phyloP scores from a whole-genome alignment of 2,113 vertebrate species.

The Stomatorhinus ivindoensis region DNA sequence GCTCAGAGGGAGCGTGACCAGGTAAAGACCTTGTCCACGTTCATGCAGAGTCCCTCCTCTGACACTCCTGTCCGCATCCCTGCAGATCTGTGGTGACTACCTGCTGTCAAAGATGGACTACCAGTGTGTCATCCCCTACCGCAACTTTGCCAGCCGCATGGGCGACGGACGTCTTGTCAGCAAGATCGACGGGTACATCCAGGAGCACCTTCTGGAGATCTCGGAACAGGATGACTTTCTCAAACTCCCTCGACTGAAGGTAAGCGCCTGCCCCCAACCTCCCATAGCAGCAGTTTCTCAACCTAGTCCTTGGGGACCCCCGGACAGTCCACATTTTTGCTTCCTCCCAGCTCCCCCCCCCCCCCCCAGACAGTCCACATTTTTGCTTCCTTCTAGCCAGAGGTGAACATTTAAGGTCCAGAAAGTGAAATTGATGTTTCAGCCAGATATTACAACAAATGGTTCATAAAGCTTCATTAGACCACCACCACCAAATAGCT shows the following conservation, averaged over 20 bases:
- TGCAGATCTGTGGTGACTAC: constrained; percentile 94
- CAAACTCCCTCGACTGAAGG: constrained; percentile 95
- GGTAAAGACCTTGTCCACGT: not conserved
- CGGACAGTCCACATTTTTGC: too few species aligned
- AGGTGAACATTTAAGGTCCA: not conserved
- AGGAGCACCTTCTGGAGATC: constrained; percentile 87
- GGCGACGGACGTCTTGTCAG: constrained; percentile 77
- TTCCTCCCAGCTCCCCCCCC: too few species aligned
- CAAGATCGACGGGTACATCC: constrained; percentile 87
- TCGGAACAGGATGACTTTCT: constrained; percentile 97
- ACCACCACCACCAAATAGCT: not conserved
- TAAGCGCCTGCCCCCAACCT: constrained; percentile 34
- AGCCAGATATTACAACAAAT: not conserved
- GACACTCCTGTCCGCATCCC: not conserved
- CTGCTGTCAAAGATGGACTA: constrained; percentile 88
- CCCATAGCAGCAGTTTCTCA: not conserved
- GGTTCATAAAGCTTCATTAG: not conserved
- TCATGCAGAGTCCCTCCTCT: not conserved
- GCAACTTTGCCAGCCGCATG: constrained; percentile 92
- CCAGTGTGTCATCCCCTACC: constrained; percentile 88
- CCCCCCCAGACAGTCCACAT: too few species aligned
- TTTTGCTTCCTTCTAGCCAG: too few species aligned
- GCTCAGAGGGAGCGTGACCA: not conserved
- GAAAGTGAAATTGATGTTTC: not conserved
- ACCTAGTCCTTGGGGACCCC: not conserved